These are phyloP conservation scores for Hecatera dysodea DNA, from an alignment of 2,888 invertebrate species.

Conservation along the genomic window DNA sequence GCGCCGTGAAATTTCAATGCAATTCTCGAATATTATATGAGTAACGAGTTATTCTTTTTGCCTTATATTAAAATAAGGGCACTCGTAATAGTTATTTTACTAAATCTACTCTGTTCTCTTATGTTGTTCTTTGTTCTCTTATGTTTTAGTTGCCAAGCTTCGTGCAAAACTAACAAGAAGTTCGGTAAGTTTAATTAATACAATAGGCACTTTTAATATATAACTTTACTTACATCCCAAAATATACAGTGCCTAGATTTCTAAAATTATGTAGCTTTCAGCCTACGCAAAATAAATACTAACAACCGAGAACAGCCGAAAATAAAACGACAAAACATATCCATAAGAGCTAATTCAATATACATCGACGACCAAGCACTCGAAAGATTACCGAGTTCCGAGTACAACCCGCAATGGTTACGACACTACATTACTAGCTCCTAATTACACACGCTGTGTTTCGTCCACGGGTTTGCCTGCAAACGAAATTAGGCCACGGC, in stretches of 20 bases:
- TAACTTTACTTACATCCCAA: slow-evolving; percentile 1
- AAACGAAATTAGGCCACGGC: slow-evolving; percentile 64
- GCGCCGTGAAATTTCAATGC: slow-evolving; percentile 64
- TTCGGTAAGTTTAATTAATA: slow-evolving; percentile 11
- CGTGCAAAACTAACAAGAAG: slow-evolving; percentile 32
- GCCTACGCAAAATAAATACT: not conserved
- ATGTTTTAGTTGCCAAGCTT: not conserved
- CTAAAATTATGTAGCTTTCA: not conserved
- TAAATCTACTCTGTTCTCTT: slow-evolving; percentile 17
- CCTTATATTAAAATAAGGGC: slow-evolving; percentile 38
- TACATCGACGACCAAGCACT: slow-evolving; percentile 47
- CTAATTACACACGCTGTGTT: slow-evolving; percentile 67
- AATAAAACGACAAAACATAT: not conserved
- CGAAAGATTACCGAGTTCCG: slow-evolving; percentile 51
- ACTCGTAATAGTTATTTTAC: slow-evolving; percentile 11
- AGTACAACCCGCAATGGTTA: slow-evolving; percentile 57
- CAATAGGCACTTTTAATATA: not conserved
- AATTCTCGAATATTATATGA: slow-evolving; percentile 65
- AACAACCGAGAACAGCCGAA: not conserved
- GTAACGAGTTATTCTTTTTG: slow-evolving; percentile 64
- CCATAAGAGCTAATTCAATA: slow-evolving; percentile 45
- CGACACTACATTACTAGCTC: slow-evolving; percentile 58
- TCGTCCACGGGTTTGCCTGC: slow-evolving; percentile 54
- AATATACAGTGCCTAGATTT: not conserved
- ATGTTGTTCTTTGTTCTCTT: slow-evolving; percentile 17